Base-by-base conservation (phyloP, 2,797 vertebrate species). In the Kryptolebias ocellatus region DNA sequence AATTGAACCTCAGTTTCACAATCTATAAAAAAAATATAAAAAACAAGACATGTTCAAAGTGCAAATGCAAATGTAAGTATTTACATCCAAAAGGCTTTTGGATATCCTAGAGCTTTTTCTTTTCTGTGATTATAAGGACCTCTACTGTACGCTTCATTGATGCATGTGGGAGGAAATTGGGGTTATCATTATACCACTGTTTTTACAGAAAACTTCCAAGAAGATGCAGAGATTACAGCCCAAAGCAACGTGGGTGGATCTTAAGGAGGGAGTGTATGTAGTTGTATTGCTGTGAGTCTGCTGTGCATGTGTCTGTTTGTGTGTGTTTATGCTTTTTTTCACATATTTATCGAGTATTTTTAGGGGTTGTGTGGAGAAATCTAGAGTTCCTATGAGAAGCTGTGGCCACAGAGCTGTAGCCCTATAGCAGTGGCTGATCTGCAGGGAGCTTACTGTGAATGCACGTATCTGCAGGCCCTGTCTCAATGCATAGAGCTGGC, bases 361-460 rank as follows among this genome's bases (percentile, higher is more conserved):
- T 52, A 66, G 27, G 74, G 64, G 60, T 80, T 86, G 69, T 58
- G 60, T 64, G 37, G 64, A 79, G 71, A 73, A 64, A 80, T 89
- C 57, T 55, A 72, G 73, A 70, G 72, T 74, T 69, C 77, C 42
- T 58, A 79, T 76, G 65, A 68, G 64, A 62, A 72, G 60, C 28
- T 70, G 24, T 73, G 78, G 83, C 72, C 79, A 72, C 73, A 76
- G 79, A 83, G 75, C 64, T 87, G 74, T 34, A 83, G 85, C 89
- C 92, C 90, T 86, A 74, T 88, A 92, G 91, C 87, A 2, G 72
- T 83, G 83, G 72, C 69, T 74, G 73, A 79, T 93, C 91, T 90
- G 81, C 83, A 72, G 91, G 91, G 92, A 93, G 79, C 64, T 76
- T 60, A 31, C 72, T 75, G 74, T 78, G 74, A 80, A 72, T 88